phyloP scores from a whole-genome alignment of 2,888 invertebrate species.

The Ryuthela nishihirai region DNA sequence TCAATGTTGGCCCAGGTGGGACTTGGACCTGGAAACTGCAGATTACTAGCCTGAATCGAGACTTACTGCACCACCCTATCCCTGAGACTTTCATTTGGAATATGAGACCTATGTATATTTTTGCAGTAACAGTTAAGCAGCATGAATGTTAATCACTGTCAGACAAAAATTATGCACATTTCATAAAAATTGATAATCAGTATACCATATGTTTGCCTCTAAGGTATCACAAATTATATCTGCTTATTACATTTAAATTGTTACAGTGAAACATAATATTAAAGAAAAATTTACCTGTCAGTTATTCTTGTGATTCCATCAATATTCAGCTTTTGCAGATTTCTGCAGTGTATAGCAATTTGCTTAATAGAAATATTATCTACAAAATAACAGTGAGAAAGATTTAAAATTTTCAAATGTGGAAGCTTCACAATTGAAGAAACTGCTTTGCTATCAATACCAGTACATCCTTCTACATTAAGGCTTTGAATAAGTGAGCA shows the following conservation, averaged over 20 bases:
- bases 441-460: background rate
- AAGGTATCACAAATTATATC: too few species aligned
- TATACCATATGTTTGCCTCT: too few species aligned
- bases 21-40: too few species aligned
- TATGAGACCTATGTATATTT: too few species aligned
- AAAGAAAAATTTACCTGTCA: background rate
- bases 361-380: background rate
- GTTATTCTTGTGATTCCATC: conserved; percentile 4
- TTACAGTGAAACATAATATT: background rate
- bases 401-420: background rate
- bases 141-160: too few species aligned
- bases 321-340: background rate
- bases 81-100: too few species aligned
- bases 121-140: too few species aligned
- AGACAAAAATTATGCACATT: too few species aligned
- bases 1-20: too few species aligned
- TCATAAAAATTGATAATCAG: too few species aligned
- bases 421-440: background rate
- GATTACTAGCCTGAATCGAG: too few species aligned
- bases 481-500: background rate
- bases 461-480: conserved; percentile 6
- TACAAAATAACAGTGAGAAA: background rate
- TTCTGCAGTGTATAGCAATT: background rate
- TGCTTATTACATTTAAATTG: background rate
- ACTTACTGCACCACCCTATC: too few species aligned